A percentile compares a stretch with the other conserved stretches of the same genome.
These are phyloP conservation scores for Hafferia zeledoni DNA, from an alignment of 2,797 vertebrate genomes.

Conservation along the genomic window DNA sequence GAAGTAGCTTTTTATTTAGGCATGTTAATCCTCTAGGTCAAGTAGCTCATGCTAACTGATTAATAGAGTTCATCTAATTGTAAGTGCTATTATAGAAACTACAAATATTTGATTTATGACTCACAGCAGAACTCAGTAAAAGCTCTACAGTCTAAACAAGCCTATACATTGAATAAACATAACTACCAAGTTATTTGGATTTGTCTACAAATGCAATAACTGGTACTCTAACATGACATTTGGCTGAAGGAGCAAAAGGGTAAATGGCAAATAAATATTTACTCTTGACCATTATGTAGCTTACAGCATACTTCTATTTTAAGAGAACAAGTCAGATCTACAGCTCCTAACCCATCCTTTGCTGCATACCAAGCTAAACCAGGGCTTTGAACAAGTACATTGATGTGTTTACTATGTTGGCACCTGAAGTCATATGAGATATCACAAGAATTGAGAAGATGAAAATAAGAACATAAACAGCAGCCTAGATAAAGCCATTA, in stretches of 20 bases:
- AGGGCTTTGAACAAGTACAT: neutral
- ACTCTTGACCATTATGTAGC: neutral
- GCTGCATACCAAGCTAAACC: neutral
- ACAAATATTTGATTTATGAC: slow-evolving; percentile 46
- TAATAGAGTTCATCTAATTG: slow-evolving; percentile 19
- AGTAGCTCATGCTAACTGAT: neutral
- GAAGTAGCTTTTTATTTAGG: slow-evolving; percentile 26
- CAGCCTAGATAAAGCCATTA: neutral
- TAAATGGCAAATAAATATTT: slow-evolving; percentile 57
- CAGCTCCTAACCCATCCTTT: neutral
- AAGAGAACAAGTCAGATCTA: neutral
- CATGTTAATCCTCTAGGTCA: slow-evolving; percentile 15
- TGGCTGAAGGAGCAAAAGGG: slow-evolving; percentile 24
- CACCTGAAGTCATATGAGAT: neutral
- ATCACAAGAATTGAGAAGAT: neutral
- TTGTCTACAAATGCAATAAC: slow-evolving; percentile 30
- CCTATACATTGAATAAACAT: slow-evolving; percentile 47
- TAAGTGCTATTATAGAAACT: neutral
- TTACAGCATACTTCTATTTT: neutral
- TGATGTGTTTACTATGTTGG: neutral
- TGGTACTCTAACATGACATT: slow-evolving; percentile 21
- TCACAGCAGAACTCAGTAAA: slow-evolving; percentile 34
- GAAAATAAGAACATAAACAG: neutral
- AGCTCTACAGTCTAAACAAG: slow-evolving; percentile 36
- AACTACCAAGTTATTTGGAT: slow-evolving; percentile 39